Conservation (phyloP, 30 jellyfish, hydroid and myxozoan species). For the Clytia hemisphaerica region DNA sequence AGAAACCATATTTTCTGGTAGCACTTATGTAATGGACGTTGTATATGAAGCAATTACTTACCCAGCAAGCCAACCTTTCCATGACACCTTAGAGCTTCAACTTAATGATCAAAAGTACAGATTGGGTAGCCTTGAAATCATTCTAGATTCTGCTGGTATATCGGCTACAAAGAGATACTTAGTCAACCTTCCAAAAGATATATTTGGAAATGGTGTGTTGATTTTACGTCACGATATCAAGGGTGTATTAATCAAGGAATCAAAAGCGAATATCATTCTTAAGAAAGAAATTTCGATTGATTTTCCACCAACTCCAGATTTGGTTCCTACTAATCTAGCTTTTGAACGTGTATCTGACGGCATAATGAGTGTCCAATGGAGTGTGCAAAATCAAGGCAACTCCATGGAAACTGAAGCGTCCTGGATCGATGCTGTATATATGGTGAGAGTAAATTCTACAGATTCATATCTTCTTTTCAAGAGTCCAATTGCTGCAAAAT, state of each 20-base stretch:
- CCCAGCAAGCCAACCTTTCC: too few relatives aligned
- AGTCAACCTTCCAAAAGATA: neutral
- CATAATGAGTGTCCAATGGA: slow-evolving; percentile 10
- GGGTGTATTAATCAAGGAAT: neutral
- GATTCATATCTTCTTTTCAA: neutral
- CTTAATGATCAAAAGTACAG: too few relatives aligned
- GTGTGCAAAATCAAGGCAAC: slow-evolving; percentile 6
- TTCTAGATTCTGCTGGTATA: too few relatives aligned
- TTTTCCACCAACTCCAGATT: slow-evolving; percentile 5
- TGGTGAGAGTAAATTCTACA: neutral
- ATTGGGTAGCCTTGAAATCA: too few relatives aligned
- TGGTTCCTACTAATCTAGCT: neutral
- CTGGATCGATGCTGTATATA: slow-evolving; percentile 17
- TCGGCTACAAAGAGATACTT: too few relatives aligned
- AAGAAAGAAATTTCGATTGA: neutral
- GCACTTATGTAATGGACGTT: too few relatives aligned
- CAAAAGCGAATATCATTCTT: neutral
- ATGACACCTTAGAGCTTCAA: too few relatives aligned
- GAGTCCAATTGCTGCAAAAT: neutral
- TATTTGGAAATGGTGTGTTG: neutral
- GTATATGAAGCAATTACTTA: too few relatives aligned
- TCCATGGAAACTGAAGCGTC: neutral
- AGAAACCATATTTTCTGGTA: too few relatives aligned
- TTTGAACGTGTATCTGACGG: neutral
- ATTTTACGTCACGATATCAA: neutral